These are phyloP conservation scores for Sitodiplosis mosellana DNA, from an alignment of 1,140 invertebrate genomes.

Conservation along the genomic window DNA sequence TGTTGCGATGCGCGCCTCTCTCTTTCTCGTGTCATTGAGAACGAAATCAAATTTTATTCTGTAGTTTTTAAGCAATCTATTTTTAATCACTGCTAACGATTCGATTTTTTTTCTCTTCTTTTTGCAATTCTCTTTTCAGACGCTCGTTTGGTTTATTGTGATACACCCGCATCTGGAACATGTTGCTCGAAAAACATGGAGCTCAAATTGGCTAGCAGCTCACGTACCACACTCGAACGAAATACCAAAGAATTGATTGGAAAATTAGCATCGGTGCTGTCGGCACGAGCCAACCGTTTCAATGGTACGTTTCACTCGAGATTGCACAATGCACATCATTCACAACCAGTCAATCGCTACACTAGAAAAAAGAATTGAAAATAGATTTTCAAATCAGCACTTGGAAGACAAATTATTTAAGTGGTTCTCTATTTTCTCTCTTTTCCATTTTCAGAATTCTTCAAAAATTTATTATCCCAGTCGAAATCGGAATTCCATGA, in stretches of 20 bases:
- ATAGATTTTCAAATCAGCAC: background rate
- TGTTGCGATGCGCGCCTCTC: too few relatives aligned
- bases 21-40: too few relatives aligned
- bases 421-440: background rate
- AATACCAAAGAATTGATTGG: constrained; percentile 24
- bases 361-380: background rate
- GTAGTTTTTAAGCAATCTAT: too few relatives aligned
- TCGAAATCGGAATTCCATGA: constrained; percentile 74
- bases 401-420: background rate
- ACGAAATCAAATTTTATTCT: too few relatives aligned
- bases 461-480: constrained; percentile 60
- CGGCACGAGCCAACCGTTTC: constrained; percentile 28
- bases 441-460: constrained; percentile 50
- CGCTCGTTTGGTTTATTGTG: constrained; percentile 20
- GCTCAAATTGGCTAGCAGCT: constrained; percentile 19
- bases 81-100: too few relatives aligned
- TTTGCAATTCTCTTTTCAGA: constrained; percentile 9
- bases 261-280: constrained; percentile 25
- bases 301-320: constrained; percentile 24
- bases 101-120: too few relatives aligned
- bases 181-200: constrained; percentile 24
- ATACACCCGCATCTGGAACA: constrained; percentile 20
- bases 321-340: background rate
- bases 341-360: constrained; percentile 4
- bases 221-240: constrained; percentile 20